A percentile compares a stretch with the other conserved stretches of the same genome.
phyloP scores from a whole-genome alignment of 1,140 invertebrate species.

The Bombus soroeensis region DNA sequence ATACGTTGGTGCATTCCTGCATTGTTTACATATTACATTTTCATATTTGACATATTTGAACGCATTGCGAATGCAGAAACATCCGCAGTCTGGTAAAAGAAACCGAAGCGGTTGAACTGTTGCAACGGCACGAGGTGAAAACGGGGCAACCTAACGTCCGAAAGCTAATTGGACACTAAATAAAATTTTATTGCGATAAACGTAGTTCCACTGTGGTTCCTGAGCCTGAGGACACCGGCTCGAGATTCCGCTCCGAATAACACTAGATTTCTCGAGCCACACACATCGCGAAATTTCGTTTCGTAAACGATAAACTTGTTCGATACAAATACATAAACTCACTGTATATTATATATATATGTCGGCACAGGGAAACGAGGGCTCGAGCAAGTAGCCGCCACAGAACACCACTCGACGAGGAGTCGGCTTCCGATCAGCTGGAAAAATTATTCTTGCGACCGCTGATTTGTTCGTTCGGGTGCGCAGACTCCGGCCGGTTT shows the following conservation, averaged over 20 bases:
- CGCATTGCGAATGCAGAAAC: background rate
- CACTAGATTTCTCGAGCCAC: conserved; percentile 10
- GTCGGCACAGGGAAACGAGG: conserved; percentile 45
- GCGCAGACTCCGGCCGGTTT: conserved; percentile 42
- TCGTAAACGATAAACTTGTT: background rate
- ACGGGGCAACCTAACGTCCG: too few relatives aligned
- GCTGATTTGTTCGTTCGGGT: conserved; percentile 11
- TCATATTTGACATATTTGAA: background rate
- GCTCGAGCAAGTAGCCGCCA: conserved; percentile 34
- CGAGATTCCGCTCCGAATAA: background rate
- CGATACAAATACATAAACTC: conserved; percentile 14
- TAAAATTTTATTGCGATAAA: background rate
- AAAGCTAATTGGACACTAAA: background rate
- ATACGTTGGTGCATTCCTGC: too few relatives aligned
- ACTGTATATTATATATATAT: conserved; percentile 11
- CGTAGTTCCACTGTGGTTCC: background rate
- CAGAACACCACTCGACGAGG: conserved; percentile 40
- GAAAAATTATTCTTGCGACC: conserved; percentile 25
- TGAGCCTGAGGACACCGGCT: background rate
- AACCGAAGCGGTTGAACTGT: background rate
- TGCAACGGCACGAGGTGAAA: background rate
- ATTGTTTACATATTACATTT: background rate
- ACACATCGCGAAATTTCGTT: conserved; percentile 1
- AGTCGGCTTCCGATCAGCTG: conserved; percentile 44
- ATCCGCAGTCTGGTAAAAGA: background rate